Evolutionary conservation across 2,888 invertebrate species (phyloP).

Genomic region (Cheilosia soror): DNA sequence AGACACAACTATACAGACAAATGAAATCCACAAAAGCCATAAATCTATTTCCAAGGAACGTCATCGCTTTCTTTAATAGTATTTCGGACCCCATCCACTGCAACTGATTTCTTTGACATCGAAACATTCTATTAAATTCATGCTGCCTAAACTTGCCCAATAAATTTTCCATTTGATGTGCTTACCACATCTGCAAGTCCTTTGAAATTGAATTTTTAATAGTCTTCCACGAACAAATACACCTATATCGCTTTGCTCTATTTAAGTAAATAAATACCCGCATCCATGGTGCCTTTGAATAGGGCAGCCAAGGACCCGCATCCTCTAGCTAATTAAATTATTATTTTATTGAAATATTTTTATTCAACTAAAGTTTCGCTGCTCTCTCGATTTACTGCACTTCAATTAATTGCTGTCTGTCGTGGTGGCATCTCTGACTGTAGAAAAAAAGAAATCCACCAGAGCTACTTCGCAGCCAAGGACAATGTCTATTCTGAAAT

Average conservation of each 20-base stretch:
- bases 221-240: too few species aligned
- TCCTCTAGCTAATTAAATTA: not conserved
- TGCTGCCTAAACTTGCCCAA: not conserved
- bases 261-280: too few species aligned
- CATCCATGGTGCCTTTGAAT: not conserved
- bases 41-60: not conserved
- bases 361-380: slow-evolving; percentile 50
- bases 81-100: not conserved
- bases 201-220: too few species aligned
- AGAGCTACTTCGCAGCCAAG: not conserved
- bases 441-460: not conserved
- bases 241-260: too few species aligned
- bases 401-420: slow-evolving; percentile 44
- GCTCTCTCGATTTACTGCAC: slow-evolving; percentile 35
- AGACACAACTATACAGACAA: not conserved
- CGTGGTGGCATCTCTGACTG: slow-evolving; percentile 22
- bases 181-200: too few species aligned
- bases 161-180: not conserved
- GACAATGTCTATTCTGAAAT: slow-evolving; percentile 19
- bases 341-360: slow-evolving; percentile 60
- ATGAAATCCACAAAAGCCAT: not conserved
- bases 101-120: not conserved
- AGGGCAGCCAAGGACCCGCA: not conserved
- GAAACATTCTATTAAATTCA: not conserved
- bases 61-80: not conserved